phyloP scores from a whole-genome alignment of 2,888 invertebrate genomes.

The Empis stercorea region DNA sequence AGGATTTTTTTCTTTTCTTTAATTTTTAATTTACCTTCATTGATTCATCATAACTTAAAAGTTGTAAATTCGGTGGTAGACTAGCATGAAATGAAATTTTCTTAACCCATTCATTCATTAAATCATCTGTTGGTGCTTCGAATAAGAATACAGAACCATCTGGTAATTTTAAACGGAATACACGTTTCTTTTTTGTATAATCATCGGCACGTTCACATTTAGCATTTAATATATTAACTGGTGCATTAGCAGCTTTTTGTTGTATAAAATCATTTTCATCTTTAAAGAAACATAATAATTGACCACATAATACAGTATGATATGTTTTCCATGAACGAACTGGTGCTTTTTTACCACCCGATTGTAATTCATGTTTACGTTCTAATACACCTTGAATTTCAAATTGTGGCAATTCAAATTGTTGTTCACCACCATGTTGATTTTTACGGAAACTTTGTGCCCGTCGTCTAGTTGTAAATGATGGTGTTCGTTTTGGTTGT shows the following conservation, averaged over 20 bases:
- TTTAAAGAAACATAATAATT: conserved; percentile 94
- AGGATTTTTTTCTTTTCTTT: not conserved
- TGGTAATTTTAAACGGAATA: conserved; percentile 72
- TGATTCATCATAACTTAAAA: conserved; percentile 66
- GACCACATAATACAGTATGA: conserved; percentile 92
- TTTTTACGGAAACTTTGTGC: conserved; percentile 76
- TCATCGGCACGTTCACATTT: conserved; percentile 77
- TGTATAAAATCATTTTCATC: conserved; percentile 82
- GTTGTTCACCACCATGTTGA: conserved; percentile 42
- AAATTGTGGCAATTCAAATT: conserved; percentile 64
- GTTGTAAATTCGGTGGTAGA: conserved; percentile 77
- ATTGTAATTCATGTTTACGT: conserved; percentile 86
- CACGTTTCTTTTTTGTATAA: conserved; percentile 90
- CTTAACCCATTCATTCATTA: conserved; percentile 81
- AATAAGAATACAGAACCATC: conserved; percentile 93
- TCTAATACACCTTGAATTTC: conserved; percentile 86
- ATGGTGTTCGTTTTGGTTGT: conserved; percentile 81
- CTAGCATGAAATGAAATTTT: conserved; percentile 89
- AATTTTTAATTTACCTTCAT: conserved; percentile 39
- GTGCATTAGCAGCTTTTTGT: conserved; percentile 78
- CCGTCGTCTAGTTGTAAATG: conserved; percentile 83
- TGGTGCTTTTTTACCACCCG: conserved; percentile 87
- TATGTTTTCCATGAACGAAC: conserved; percentile 92
- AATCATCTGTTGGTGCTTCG: conserved; percentile 55
- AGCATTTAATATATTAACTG: conserved; percentile 66